Evolutionary conservation across 2,113 vertebrate species (phyloP).

Genomic region (Acinonyx jubatus): DNA sequence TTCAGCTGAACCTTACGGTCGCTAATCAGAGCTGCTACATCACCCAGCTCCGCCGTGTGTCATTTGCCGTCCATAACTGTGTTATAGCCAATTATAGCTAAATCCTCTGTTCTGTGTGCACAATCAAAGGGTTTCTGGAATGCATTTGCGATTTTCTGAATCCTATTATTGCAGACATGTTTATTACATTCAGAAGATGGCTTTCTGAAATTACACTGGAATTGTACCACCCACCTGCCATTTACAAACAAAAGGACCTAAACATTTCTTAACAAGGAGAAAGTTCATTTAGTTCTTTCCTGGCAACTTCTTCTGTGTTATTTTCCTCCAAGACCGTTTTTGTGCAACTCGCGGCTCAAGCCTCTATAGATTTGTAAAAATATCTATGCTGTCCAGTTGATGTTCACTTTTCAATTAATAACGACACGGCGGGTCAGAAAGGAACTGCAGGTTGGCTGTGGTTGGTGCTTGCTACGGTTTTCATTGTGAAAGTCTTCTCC

Average conservation of each 20-base stretch:
- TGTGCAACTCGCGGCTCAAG: not conserved
- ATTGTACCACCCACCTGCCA: slow-evolving; percentile 62
- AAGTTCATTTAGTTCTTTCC: slow-evolving; percentile 44
- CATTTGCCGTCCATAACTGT: slow-evolving; percentile 53
- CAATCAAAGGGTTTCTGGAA: slow-evolving; percentile 76
- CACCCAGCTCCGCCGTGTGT: slow-evolving; percentile 38
- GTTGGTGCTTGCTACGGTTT: not conserved
- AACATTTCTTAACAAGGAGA: slow-evolving; percentile 43
- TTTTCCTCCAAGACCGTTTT: slow-evolving; percentile 1
- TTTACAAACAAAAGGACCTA: slow-evolving; percentile 63
- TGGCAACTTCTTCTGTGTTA: not conserved
- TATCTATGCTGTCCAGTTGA: not conserved
- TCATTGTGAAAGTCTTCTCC: slow-evolving; percentile 7
- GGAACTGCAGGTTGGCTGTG: not conserved
- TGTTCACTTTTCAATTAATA: slow-evolving; percentile 51
- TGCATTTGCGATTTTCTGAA: slow-evolving; percentile 75
- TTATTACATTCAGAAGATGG: slow-evolving; percentile 72
- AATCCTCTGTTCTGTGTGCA: slow-evolving; percentile 76
- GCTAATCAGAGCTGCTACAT: slow-evolving; percentile 56
- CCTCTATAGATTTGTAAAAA: not conserved
- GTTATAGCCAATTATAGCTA: slow-evolving; percentile 61
- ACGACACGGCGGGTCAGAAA: not conserved
- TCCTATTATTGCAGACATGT: slow-evolving; percentile 70
- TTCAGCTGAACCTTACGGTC: slow-evolving; percentile 52
- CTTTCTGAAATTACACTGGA: slow-evolving; percentile 77